Evolutionary conservation across 30 jellyfish, hydroid and myxozoan species (phyloP), one percentile per base, ranked within the genome.

Genomic region (Rhopilema esculentum): DNA sequence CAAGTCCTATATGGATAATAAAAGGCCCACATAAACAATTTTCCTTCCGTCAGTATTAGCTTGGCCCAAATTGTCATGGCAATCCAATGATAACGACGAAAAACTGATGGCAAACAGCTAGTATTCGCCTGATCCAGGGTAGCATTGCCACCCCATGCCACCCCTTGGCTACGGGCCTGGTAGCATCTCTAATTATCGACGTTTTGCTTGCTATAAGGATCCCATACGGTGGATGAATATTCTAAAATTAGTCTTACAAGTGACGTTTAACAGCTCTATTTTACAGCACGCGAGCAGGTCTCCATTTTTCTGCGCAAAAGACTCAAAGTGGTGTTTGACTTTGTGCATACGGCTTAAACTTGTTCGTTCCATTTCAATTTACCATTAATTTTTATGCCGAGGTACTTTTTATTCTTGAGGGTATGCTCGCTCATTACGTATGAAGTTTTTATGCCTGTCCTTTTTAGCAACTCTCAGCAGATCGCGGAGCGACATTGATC

Each of bases 251-350:
- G 91, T 68, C 91, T 30, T 30, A 62, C 77, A 52, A 52, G 77
- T 52, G 88, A 1, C 0, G 66, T 57, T n/a, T 25, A 63, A 49
- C 82, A 80, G 40, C 82, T 29, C 69, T 63, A 72, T 53, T 64
- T 80, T 64, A 80, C 90, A 52, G 88, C 66, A 52, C 77, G 86
- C 1, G 73, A 57, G 86, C 85, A 75, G 49, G 26, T 21, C 17
- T 61, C 78, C 88, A 78, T 78, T 25, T 78, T 78, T 78, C 78
- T 78, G 22, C 78, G 77, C 66, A 78, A 1, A 26, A 33, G 78
- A 40, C 88, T 61, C 66, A 78, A 52, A 7, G 88, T 78, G 88
- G 16, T 78, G 88, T 78, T 78, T 25, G 88, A 77, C 52, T 76
- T 76, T 52, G 87, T 40, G 30, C 78, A 52, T 61, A 57, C 78